Evolutionary conservation across 2,113 vertebrate genomes (phyloP).

Genomic region (Propithecus coquereli): DNA sequence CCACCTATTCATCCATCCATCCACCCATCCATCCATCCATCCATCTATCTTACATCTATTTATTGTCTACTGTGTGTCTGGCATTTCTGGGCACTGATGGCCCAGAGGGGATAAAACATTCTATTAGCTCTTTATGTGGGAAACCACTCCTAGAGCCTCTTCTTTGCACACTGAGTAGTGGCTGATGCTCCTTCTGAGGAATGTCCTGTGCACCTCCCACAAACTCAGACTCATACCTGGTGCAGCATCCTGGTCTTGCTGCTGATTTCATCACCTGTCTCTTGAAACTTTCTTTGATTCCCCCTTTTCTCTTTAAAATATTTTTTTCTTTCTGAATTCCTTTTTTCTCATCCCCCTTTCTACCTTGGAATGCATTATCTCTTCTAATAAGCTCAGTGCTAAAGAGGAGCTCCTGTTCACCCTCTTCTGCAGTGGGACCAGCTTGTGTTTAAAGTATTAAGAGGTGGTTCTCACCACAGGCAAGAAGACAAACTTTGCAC

Average conservation of each 20-base stretch:
- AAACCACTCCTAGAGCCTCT: not conserved
- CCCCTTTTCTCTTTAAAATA: not conserved
- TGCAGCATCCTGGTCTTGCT: not conserved
- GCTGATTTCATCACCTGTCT: not conserved
- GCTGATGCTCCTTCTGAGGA: not conserved
- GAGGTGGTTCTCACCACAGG: not conserved
- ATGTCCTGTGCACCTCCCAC: not conserved
- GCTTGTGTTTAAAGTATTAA: not conserved
- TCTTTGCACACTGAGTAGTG: not conserved
- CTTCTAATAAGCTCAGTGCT: not conserved
- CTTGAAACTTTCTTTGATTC: not conserved
- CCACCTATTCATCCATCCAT: not conserved
- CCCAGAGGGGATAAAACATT: not conserved
- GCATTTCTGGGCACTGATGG: not conserved
- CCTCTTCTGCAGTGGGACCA: not conserved
- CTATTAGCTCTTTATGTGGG: not conserved
- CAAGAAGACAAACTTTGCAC: not conserved
- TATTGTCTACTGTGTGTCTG: not conserved
- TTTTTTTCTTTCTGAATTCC: not conserved
- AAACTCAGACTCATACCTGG: not conserved
- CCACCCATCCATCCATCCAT: not conserved
- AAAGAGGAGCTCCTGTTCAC: rapidly evolving
- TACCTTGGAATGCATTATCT: not conserved
- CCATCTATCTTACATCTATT: not conserved
- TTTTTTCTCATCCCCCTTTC: not conserved